These are phyloP conservation scores for Struthidea cinerea DNA, from an alignment of 2,113 vertebrate species.

Conservation along the genomic window DNA sequence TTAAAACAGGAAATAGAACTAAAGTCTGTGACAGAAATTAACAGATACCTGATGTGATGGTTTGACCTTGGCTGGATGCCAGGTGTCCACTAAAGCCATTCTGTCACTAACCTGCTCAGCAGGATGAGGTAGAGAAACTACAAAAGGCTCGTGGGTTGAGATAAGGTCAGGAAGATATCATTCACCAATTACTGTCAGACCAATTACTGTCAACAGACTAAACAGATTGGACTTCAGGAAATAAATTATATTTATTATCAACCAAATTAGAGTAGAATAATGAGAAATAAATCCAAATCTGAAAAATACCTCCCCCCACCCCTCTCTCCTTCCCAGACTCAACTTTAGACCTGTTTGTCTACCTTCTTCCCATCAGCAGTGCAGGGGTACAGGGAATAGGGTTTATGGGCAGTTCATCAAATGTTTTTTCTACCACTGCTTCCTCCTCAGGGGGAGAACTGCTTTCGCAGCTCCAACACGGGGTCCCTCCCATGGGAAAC, in stretches of 20 bases:
- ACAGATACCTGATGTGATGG: not conserved
- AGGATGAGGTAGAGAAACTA: not conserved
- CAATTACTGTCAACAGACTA: not conserved
- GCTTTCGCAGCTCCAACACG: not conserved
- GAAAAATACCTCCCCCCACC: not conserved
- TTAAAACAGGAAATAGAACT: not conserved
- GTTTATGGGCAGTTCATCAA: not conserved
- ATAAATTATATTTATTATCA: not conserved
- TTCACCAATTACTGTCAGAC: not conserved
- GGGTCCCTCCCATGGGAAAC: not conserved
- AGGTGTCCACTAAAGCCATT: not conserved
- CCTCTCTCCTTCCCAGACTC: not conserved
- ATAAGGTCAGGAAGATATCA: not conserved
- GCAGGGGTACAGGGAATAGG: too few relatives aligned
- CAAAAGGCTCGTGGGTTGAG: rapidly evolving
- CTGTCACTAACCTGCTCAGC: not conserved
- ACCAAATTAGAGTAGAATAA: not conserved
- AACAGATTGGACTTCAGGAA: not conserved
- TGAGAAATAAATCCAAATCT: not conserved
- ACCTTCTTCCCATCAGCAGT: not conserved
- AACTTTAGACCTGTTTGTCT: not conserved
- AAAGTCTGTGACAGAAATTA: not conserved
- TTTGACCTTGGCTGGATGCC: not conserved
- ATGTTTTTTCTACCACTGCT: rapidly evolving
- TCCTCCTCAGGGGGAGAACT: not conserved